Base-by-base conservation (phyloP, 2,888 invertebrate genomes). In the Sphaerophoria rueppellii region DNA sequence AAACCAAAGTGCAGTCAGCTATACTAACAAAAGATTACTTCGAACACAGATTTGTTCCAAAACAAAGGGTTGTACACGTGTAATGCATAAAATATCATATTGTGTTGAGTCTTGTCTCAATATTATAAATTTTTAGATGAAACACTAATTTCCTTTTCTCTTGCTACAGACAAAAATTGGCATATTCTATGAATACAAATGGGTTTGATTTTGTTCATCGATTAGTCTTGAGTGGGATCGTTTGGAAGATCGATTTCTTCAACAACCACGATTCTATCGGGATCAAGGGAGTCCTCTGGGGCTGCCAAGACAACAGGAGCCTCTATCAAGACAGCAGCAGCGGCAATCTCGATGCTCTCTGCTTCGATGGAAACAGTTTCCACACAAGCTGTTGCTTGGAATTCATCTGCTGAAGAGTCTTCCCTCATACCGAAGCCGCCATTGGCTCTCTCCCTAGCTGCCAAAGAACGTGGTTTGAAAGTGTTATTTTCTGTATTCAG, bases 401-500 rank as follows among this genome's bases (percentile, higher is more conserved):
- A 37, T 2, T 85, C 85, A 11, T 85, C 85, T 2, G 61, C 40
- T 1, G 70, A 61, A 43, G 32, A 73, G 43, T 80, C 76, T 24
- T 85, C 85, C 24, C 52, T 73, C 1, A 81, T 63, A 37, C 76
- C 70, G 4, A 75, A 72, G 1, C 75, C 75, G 6, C 83, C 75
- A 61, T 74, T 72, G 57, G 72, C 69, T n/a, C 76, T 24, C 2
- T 85, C 80, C 9, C 76, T 76, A 3, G 57, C 34, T 6, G 81
- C 46, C 16, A 73, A 60, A 2, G 85, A 55, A 2, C 85, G 81
- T 3, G 92, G 91, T 77, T 89, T 91, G 74, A 91, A 92, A 24
- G 89, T 90, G 72, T 91, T 91, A 82, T 90, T 91, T 9, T 91
- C 90, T 0, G 89, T 88, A 83, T 91, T 91, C 5, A 92, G 88